Evolutionary conservation across 1,140 invertebrate genomes (phyloP).

Genomic region (Megalopta genalis): DNA sequence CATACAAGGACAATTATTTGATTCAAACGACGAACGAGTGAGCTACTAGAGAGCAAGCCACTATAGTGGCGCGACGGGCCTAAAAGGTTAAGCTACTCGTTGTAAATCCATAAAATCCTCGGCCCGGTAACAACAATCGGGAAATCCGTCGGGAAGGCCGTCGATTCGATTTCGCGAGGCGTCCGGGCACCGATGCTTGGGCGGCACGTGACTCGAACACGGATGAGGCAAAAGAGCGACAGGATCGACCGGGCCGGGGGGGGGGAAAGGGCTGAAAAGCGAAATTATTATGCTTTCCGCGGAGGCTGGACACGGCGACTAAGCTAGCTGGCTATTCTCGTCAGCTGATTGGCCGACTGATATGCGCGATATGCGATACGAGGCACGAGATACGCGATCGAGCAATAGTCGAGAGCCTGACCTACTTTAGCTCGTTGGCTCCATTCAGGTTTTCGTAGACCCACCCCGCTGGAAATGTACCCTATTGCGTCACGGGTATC

Average conservation of each 20-base stretch:
- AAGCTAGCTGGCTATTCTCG: background rate
- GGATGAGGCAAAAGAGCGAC: background rate
- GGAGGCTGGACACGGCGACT: slow-evolving; percentile 34
- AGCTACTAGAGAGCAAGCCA: no score
- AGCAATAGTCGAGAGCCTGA: slow-evolving; percentile 57
- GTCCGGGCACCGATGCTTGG: no score
- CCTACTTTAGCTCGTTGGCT: slow-evolving; percentile 65
- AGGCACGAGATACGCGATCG: background rate
- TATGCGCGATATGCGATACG: slow-evolving; percentile 10
- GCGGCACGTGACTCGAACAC: background rate
- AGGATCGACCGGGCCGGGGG: no score
- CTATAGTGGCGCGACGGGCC: no score
- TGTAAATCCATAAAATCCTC: no score
- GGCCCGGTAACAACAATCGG: no score
- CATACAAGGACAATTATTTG: no score
- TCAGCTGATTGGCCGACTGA: slow-evolving; percentile 52
- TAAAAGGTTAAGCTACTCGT: no score
- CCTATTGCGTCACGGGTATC: slow-evolving; percentile 69
- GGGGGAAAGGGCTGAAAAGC: no score
- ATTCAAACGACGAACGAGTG: no score
- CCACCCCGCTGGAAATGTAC: slow-evolving; percentile 42
- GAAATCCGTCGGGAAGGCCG: no score
- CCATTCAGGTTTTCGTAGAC: slow-evolving; percentile 72
- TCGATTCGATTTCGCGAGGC: no score
- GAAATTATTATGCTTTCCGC: slow-evolving; percentile 10